Evolutionary conservation across 2,888 invertebrate species (phyloP).

Genomic region (Tachina lurida): DNA sequence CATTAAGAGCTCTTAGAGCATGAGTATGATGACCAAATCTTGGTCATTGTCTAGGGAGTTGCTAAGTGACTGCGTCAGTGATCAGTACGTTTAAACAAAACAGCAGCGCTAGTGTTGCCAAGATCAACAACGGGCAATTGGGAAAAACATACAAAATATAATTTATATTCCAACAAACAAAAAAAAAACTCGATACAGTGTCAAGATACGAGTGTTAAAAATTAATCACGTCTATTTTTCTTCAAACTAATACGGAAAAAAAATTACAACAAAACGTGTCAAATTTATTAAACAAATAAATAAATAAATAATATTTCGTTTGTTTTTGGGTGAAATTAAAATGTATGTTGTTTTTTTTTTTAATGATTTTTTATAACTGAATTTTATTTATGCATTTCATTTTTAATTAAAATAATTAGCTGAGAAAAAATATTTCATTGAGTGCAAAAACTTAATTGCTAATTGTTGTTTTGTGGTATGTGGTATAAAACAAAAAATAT

Average conservation of each 20-base stretch:
- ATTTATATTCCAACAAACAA: not conserved
- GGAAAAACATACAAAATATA: constrained; percentile 34
- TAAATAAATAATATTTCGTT: not conserved
- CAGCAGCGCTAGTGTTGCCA: constrained; percentile 21
- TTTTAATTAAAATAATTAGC: not conserved
- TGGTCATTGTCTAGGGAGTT: constrained; percentile 66
- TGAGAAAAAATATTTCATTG: constrained; percentile 46
- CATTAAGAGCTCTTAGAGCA: constrained; percentile 53
- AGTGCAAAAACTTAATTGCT: constrained; percentile 49
- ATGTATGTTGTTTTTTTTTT: constrained; percentile 53
- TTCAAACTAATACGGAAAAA: constrained; percentile 19
- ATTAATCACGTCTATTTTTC: constrained; percentile 40
- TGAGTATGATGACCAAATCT: constrained; percentile 63
- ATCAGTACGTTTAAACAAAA: constrained; percentile 68
- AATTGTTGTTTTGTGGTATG: constrained; percentile 30
- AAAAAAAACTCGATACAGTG: constrained; percentile 51
- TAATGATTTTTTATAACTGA: constrained; percentile 13
- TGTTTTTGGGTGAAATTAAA: constrained; percentile 38
- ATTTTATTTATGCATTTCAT: constrained; percentile 1
- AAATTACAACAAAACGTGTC: constrained; percentile 35
- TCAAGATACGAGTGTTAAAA: constrained; percentile 23
- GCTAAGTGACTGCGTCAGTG: constrained; percentile 70
- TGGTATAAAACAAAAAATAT: not conserved
- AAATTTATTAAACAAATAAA: constrained; percentile 17
- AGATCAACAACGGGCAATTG: constrained; percentile 27